Base-by-base conservation (phyloP, 2,797 vertebrate species). In the Alcedo atthis region DNA sequence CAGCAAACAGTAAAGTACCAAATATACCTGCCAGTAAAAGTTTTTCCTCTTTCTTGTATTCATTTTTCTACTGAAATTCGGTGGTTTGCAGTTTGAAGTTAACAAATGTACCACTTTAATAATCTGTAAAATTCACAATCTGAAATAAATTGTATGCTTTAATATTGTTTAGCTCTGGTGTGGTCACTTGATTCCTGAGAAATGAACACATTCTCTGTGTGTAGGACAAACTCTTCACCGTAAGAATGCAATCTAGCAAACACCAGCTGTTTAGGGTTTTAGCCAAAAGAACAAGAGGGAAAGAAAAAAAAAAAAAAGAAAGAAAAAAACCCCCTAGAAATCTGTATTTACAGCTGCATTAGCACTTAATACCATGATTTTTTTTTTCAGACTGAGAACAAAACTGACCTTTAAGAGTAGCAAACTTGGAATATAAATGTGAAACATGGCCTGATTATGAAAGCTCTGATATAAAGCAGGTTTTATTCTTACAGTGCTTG, bases 181-280 rank as follows among this genome's bases (percentile, higher is more conserved):
- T 95, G 94, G 95, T 97, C 96, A 97, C 95, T 96, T 87, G 96
- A 97, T 97, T 97, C 97, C 96, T 96, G 87, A 97, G 92, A 79
- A 92, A 96, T 97, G 96, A 97, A 93, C 94, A 92, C 91, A 85
- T 85, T 84, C 83, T 86, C 17, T 81, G 62, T 81, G 57, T 92
- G 85, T 57, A 97, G 89, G 78, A 92, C 76, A 94, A 97, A 97
- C 91, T 97, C 96, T 97, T 97, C 96, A 97, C 97, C 96, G 62
- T 93, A 88, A 92, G 90, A 96, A 97, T 81, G 87, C 92, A 85
- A 81, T 93, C 87, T 69, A 96, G 97, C 90, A 96, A 97, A 94
- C 94, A 97, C 95, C 97, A 97, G 97, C 97, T 98, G 97, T 74
- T 70, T 19, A 79, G 28, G 5, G 69, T 28, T 96, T 93, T 89